Conservation (phyloP, 2,888 invertebrate species). For the Celastrina argiolus region DNA sequence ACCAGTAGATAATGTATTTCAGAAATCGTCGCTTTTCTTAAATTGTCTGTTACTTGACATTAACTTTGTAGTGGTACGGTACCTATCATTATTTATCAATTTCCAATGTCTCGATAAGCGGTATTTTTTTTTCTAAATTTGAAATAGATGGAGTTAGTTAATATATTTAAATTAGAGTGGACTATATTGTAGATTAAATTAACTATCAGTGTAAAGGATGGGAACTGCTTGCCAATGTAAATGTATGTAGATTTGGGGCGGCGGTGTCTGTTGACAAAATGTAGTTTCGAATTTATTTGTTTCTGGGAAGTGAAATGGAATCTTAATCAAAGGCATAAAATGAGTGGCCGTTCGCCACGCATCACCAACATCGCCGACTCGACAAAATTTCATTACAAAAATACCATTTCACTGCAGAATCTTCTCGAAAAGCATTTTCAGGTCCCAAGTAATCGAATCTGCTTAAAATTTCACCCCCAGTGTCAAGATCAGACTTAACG, state of each 20-base stretch:
- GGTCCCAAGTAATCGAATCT: background rate
- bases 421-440: background rate
- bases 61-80: no score
- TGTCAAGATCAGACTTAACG: background rate
- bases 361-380: no score
- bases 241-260: constrained; percentile 53
- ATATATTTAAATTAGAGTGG: constrained; percentile 2
- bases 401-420: no score
- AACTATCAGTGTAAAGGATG: background rate
- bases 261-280: background rate
- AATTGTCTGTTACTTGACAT: no score
- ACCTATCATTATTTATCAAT: no score
- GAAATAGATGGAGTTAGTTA: background rate
- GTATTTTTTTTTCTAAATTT: background rate
- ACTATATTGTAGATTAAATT: background rate
- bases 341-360: no score
- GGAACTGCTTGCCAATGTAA: constrained; percentile 42
- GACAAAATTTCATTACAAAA: no score
- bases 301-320: background rate
- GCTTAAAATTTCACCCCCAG: background rate
- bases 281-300: background rate
- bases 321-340: background rate
- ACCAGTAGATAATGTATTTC: no score
- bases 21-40: no score
- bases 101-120: no score